These are phyloP conservation scores for Polypedilum pembai DNA, from an alignment of 1,140 invertebrate genomes.

Conservation along the genomic window DNA sequence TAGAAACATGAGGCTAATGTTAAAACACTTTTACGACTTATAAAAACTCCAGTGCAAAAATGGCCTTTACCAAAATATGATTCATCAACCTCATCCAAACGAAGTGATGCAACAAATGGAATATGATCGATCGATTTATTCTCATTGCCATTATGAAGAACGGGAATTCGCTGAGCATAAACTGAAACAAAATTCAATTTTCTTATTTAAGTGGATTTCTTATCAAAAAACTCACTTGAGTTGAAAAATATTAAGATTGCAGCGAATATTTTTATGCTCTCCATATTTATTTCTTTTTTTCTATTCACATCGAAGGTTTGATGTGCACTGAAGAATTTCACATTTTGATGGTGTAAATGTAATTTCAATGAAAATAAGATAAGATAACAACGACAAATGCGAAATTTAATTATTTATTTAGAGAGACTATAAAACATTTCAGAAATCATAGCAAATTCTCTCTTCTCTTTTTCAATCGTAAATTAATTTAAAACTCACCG, in stretches of 20 bases:
- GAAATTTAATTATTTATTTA: too few relatives aligned
- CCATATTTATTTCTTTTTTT: not conserved
- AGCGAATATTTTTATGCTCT: not conserved
- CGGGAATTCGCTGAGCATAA: not conserved
- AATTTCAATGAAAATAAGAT: too few relatives aligned
- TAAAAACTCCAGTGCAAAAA: constrained; percentile 8
- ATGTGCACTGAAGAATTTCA: too few relatives aligned
- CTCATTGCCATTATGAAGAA: constrained; percentile 22
- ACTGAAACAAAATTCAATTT: not conserved
- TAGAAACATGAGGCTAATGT: not conserved
- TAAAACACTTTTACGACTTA: not conserved
- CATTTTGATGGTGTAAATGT: too few relatives aligned
- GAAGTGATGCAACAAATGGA: not conserved
- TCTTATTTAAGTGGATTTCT: not conserved
- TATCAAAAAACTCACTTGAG: not conserved
- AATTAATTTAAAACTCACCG: too few relatives aligned
- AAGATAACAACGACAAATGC: too few relatives aligned
- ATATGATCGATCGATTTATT: not conserved
- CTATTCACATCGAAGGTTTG: too few relatives aligned
- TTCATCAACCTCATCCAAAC: not conserved
- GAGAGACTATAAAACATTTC: too few relatives aligned
- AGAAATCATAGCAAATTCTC: too few relatives aligned
- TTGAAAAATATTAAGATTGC: not conserved
- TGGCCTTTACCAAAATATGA: not conserved
- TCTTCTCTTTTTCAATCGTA: too few relatives aligned